A percentile compares a stretch with the other conserved stretches of the same genome.
These are phyloP conservation scores for Pachyseris speciosa DNA, from an alignment of 64 coral and sea anemone species.

Conservation along the genomic window DNA sequence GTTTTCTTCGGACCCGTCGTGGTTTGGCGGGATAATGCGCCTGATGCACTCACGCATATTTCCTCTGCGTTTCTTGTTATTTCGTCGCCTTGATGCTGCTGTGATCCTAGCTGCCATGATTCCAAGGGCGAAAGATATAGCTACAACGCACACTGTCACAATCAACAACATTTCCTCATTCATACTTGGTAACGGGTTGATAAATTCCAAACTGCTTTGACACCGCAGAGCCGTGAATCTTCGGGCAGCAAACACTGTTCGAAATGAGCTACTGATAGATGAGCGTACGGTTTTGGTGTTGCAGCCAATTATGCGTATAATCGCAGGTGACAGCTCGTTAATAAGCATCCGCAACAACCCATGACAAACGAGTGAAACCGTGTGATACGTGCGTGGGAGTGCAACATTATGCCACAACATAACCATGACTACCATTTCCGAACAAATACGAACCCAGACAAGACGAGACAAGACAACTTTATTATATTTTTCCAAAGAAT, in stretches of 20 bases:
- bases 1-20: too few species aligned
- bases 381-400: conserved; percentile 22
- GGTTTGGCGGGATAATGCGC: too few species aligned
- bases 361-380: background rate
- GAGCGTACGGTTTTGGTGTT: conserved; percentile 7
- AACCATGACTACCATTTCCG: conserved; percentile 42
- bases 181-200: background rate
- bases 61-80: too few species aligned
- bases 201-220: background rate
- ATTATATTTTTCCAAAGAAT: too few species aligned
- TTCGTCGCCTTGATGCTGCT: too few species aligned
- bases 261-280: conserved; percentile 19
- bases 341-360: background rate
- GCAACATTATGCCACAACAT: conserved; percentile 23
- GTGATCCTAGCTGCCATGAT: too few species aligned
- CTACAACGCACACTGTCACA: too few species aligned
- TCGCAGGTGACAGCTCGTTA: conserved; percentile 49
- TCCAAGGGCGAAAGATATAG: too few species aligned
- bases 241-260: conserved; percentile 17
- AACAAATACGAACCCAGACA: conserved; percentile 37
- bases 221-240: conserved; percentile 22
- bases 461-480: too few species aligned
- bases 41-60: too few species aligned
- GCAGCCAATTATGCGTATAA: conserved; percentile 66
- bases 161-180: too few species aligned